phyloP scores from a whole-genome alignment of 2,888 invertebrate species.

The Physocephala rufipes region DNA sequence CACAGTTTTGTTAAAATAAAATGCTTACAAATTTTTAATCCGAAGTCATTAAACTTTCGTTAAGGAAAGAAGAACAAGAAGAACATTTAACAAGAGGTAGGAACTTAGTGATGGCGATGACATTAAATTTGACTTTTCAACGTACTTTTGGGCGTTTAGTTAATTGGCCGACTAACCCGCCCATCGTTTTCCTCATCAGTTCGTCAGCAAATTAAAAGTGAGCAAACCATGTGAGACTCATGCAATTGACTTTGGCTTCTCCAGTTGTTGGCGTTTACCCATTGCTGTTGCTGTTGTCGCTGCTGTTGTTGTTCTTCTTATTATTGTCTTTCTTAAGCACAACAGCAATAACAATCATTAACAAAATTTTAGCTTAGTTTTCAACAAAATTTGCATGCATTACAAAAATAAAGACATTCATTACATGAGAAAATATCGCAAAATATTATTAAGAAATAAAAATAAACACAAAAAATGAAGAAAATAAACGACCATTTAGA shows the following conservation, averaged over 20 bases:
- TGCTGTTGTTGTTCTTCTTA: background rate
- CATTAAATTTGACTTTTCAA: too few relatives aligned
- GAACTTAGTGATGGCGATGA: too few relatives aligned
- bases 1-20: background rate
- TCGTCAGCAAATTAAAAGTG: constrained; percentile 19
- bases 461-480: background rate
- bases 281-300: background rate
- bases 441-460: too few relatives aligned
- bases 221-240: constrained; percentile 7
- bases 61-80: background rate
- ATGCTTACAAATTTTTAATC: background rate
- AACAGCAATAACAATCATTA: background rate
- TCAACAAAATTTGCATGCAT: constrained; percentile 27
- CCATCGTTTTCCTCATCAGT: too few relatives aligned
- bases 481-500: too few relatives aligned
- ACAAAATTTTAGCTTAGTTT: constrained; percentile 13
- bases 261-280: too few relatives aligned
- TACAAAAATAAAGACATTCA: background rate
- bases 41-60: constrained; percentile 13
- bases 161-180: too few relatives aligned
- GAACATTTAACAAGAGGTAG: constrained; percentile 4
- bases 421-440: background rate
- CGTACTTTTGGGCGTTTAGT: too few relatives aligned
- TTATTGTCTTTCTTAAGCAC: background rate
- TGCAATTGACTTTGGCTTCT: background rate